Conservation (phyloP, 2,797 vertebrate species). For the Pantherophis vulpinus region DNA sequence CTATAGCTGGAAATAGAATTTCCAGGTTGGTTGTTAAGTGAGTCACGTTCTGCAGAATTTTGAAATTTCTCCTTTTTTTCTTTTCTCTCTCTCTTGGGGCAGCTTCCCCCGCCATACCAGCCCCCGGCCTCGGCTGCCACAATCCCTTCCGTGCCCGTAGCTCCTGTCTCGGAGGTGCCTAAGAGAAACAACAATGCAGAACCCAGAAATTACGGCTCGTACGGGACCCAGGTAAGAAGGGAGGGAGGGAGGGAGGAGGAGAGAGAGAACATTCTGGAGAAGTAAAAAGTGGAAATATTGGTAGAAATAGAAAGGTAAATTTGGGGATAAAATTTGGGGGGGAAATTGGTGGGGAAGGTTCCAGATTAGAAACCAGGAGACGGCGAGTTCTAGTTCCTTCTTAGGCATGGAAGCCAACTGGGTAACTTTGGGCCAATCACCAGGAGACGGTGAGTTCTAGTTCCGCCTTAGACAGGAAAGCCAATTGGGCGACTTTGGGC, state of each 20-base stretch:
- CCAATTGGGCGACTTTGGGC: too few relatives aligned
- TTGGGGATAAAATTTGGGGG: too few relatives aligned
- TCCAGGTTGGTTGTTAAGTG: background rate
- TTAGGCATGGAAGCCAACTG: too few relatives aligned
- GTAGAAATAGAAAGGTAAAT: too few relatives aligned
- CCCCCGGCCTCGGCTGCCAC: constrained; percentile 57
- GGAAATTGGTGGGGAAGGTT: too few relatives aligned
- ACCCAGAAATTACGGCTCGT: constrained; percentile 90
- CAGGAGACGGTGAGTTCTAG: too few relatives aligned
- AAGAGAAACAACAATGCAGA: constrained; percentile 83
- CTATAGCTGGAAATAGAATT: background rate
- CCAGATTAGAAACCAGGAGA: too few relatives aligned
- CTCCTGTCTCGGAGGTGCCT: constrained; percentile 72
- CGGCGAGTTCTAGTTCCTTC: too few relatives aligned
- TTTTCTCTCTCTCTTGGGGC: background rate
- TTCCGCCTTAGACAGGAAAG: too few relatives aligned
- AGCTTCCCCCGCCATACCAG: constrained; percentile 55
- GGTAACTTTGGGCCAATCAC: too few relatives aligned
- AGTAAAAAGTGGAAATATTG: too few relatives aligned
- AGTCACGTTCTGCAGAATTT: background rate
- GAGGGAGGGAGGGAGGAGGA: background rate
- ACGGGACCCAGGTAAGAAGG: constrained; percentile 80
- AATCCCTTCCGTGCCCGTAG: constrained; percentile 67
- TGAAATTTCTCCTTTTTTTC: background rate
- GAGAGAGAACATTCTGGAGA: too few relatives aligned